phyloP scores from a whole-genome alignment of 2,888 invertebrate species.

The Lampropteryx suffumata region DNA sequence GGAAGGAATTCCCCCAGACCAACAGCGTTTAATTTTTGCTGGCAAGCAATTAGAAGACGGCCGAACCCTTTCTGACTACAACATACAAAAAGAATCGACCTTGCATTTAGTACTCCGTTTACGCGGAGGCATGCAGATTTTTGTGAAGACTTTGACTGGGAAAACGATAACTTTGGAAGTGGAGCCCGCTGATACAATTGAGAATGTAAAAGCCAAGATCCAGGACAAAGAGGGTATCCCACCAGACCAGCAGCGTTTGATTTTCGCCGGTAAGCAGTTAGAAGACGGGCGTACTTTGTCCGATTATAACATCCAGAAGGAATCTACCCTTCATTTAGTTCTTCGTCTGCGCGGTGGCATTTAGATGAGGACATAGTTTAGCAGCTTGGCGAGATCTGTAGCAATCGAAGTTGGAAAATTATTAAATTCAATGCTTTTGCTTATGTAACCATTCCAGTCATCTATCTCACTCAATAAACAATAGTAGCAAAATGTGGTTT shows the following conservation, averaged over 20 bases:
- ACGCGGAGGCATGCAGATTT: slow-evolving; percentile 12
- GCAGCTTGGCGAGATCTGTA: slow-evolving; percentile 26
- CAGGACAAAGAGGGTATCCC: slow-evolving; percentile 51
- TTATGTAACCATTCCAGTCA: slow-evolving; percentile 54
- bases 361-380: slow-evolving; percentile 22
- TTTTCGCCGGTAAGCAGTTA: slow-evolving; percentile 4
- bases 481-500: slow-evolving; percentile 15
- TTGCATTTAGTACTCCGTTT: slow-evolving; percentile 13
- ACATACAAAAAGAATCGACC: slow-evolving; percentile 17
- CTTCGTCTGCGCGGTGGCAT: slow-evolving; percentile 50
- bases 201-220: slow-evolving; percentile 5
- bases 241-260: slow-evolving; percentile 11
- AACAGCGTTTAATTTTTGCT: slow-evolving; percentile 17
- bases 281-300: slow-evolving; percentile 3
- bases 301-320: slow-evolving; percentile 2
- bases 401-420: slow-evolving; percentile 25
- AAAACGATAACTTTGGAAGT: slow-evolving; percentile 4
- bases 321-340: neutral
- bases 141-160: slow-evolving; percentile 3
- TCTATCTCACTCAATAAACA: slow-evolving; percentile 46
- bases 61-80: slow-evolving; percentile 14
- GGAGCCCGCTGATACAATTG: slow-evolving; percentile 3
- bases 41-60: slow-evolving; percentile 15
- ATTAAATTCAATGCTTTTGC: slow-evolving; percentile 31
- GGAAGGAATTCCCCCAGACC: slow-evolving; percentile 16